A percentile compares a stretch with the other conserved stretches of the same genome.
Evolutionary conservation across 2,113 vertebrate genomes (phyloP).

Genomic region (Amblyopsis rosae): DNA sequence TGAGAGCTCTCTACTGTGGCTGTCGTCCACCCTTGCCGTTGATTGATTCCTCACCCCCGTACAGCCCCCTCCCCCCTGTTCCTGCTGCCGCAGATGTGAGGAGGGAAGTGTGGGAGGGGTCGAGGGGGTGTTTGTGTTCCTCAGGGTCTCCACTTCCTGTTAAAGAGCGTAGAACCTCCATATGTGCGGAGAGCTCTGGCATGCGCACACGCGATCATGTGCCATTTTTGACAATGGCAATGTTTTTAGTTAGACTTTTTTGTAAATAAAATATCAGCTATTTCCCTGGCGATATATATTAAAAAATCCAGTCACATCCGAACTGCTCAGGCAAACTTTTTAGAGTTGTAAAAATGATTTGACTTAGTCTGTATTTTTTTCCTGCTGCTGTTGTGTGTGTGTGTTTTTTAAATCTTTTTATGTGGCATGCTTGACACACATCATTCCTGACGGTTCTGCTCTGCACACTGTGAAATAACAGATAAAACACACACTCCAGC

Average conservation of each 20-base stretch:
- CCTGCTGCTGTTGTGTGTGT: slow-evolving; percentile 18
- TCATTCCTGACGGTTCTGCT: too few species aligned
- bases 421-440: too few species aligned
- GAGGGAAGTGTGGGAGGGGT: slow-evolving; percentile 57
- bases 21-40: not conserved
- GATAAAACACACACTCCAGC: too few species aligned
- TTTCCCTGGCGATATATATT: too few species aligned
- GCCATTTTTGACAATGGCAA: not conserved
- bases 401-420: slow-evolving; percentile 1
- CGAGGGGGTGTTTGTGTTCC: slow-evolving; percentile 56
- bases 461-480: too few species aligned
- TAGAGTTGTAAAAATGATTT: not conserved
- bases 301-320: too few species aligned
- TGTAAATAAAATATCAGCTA: not conserved
- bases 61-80: not conserved
- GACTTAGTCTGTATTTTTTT: slow-evolving; percentile 18
- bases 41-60: not conserved
- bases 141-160: slow-evolving; percentile 61
- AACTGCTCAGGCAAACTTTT: not conserved
- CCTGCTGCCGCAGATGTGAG: slow-evolving; percentile 32
- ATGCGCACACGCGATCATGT: not conserved
- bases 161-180: slow-evolving; percentile 39
- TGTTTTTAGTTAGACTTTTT: not conserved
- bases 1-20: too few species aligned
- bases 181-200: slow-evolving; percentile 44